Conservation (phyloP, 2,113 vertebrate species). For the Anthoscopus minutus region DNA sequence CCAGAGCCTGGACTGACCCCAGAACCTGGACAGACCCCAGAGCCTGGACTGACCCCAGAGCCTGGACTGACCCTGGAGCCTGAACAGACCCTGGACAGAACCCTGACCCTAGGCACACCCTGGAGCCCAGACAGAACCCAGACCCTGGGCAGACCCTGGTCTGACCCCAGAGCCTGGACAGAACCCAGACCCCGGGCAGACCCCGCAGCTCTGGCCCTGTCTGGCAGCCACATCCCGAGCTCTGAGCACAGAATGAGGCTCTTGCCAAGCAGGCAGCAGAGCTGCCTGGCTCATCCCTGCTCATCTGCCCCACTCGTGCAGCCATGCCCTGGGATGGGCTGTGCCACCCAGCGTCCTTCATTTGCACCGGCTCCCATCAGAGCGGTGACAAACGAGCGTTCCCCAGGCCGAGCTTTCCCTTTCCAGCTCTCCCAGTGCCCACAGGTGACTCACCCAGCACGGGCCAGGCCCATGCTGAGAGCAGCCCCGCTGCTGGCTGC, state of each 20-base stretch:
- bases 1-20: accelerated
- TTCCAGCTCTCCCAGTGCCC: background rate
- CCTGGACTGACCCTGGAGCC: background rate
- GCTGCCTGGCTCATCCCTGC: accelerated
- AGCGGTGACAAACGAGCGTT: accelerated
- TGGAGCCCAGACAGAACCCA: background rate
- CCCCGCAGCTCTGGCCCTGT: background rate
- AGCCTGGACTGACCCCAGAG: background rate
- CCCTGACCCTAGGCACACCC: background rate
- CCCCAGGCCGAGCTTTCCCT: background rate
- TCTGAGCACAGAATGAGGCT: background rate
- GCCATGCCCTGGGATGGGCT: background rate
- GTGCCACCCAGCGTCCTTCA: background rate
- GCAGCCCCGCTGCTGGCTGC: background rate
- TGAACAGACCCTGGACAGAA: background rate
- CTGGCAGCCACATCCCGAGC: background rate
- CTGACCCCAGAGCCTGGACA: background rate
- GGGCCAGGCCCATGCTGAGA: background rate
- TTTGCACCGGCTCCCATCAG: background rate
- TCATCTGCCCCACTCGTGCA: background rate
- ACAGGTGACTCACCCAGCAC: background rate
- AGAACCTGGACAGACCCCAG: accelerated
- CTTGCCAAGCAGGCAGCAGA: background rate
- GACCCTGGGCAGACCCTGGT: background rate
- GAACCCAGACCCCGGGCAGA: background rate